Evolutionary conservation across 2,888 invertebrate genomes (phyloP), one percentile per base, ranked within the genome.

Genomic region (Plebejus melissa): DNA sequence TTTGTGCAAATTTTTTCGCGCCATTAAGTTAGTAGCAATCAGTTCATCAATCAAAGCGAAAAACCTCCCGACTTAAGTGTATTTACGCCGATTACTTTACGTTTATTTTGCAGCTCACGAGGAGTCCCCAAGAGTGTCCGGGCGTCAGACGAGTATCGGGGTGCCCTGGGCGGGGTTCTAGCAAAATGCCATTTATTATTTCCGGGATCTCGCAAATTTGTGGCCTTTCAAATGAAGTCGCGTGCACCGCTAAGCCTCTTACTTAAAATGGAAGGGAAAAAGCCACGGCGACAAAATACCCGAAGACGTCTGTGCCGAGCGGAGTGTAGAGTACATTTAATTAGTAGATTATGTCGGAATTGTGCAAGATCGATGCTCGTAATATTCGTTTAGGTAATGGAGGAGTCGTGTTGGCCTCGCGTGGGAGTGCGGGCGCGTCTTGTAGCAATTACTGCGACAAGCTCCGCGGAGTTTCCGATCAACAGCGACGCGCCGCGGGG

Each of bases 391-490:
- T 58, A 6, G 58, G 38, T 46, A 46, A 71, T 71, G 41, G 11
- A 46, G 41, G 32, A 71, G 11, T 22, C 22, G 28, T 70, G 70
- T 70, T 46, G 11, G 16, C 13, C 16, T 54, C 54, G 54, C 16
- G 54, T 16, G 69, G 32, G 70, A 22, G 54, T 54, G 54, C 54
- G 54, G 54, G n/a, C 36, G 70, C 71, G 50, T 72, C 78, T 76
- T 77, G 79, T 77, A 77, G 70, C 78, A 80, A 80, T 80, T 77
- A 80, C 74, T 58, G 77, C 76, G 76, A 77, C 78, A 77, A 74
- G 76, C 78, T 65, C 60, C 54, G 54, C 54, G 16, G 54, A 54
- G 54, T 16, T 54, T 3, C 3, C 54, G 16, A 54, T 54, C 54
- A 54, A 54, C 54, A 16, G 54, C 54, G 54, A 54, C 1, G 54